These are phyloP conservation scores for Darevskia nairensis DNA, from an alignment of 2,797 vertebrate species.

Conservation along the genomic window DNA sequence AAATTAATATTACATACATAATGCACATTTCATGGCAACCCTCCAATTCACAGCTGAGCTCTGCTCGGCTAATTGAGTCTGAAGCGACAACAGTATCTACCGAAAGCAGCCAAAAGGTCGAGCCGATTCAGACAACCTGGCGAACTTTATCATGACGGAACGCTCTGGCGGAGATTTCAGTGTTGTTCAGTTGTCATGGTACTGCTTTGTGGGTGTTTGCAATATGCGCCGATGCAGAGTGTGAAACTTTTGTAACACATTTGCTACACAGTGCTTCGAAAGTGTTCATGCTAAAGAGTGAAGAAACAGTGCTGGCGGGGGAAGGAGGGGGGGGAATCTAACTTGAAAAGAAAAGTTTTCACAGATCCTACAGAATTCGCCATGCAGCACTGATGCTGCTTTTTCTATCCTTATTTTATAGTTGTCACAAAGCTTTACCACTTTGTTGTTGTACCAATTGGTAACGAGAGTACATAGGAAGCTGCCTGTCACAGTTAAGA, in stretches of 20 bases:
- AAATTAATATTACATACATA: neutral
- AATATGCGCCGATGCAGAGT: neutral
- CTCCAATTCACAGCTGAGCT: neutral
- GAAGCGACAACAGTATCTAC: neutral
- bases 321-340: no score
- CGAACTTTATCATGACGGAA: neutral
- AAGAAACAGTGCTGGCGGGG: neutral
- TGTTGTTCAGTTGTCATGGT: conserved; percentile 36
- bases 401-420: fast-evolving
- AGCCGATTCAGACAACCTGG: neutral
- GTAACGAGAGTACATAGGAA: no score
- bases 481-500: no score
- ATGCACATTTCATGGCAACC: neutral
- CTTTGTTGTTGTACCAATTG: no score
- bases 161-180: neutral
- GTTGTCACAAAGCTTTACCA: neutral
- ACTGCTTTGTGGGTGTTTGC: neutral
- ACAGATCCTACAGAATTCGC: neutral
- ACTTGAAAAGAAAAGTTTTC: conserved; percentile 9
- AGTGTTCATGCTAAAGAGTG: neutral
- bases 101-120: conserved; percentile 9
- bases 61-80: fast-evolving
- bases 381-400: fast-evolving
- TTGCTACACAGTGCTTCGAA: conserved; percentile 8
- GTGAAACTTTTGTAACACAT: conserved; percentile 5